Conservation (phyloP, 1,140 invertebrate species). For the Bombus huntii region DNA sequence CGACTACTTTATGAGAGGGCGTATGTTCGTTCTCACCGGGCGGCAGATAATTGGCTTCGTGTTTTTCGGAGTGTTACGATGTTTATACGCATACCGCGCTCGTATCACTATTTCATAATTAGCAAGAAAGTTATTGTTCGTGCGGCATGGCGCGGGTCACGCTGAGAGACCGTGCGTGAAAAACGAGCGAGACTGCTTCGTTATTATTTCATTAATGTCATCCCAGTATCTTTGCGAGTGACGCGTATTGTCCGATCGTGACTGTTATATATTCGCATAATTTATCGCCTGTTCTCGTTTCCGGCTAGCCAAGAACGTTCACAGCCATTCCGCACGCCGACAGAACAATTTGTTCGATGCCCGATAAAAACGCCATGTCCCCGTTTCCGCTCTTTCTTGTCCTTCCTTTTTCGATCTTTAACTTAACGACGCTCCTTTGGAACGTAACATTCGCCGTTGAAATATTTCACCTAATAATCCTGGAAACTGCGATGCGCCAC, state of each 20-base stretch:
- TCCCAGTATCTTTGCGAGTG: slow-evolving; percentile 25
- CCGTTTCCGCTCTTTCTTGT: background rate
- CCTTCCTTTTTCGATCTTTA: background rate
- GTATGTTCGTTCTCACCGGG: slow-evolving; percentile 65
- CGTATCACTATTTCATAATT: slow-evolving; percentile 75
- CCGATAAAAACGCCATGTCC: background rate
- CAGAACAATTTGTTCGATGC: slow-evolving; percentile 4
- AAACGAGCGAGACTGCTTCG: slow-evolving; percentile 56
- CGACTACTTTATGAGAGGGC: slow-evolving; percentile 65
- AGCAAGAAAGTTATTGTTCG: slow-evolving; percentile 69
- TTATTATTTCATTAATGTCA: slow-evolving; percentile 65
- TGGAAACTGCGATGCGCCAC: background rate
- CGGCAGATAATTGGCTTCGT: slow-evolving; percentile 68
- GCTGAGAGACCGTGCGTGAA: slow-evolving; percentile 50
- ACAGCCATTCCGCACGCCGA: background rate
- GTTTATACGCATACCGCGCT: slow-evolving; percentile 67
- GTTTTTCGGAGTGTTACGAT: slow-evolving; percentile 70
- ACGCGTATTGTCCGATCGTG: slow-evolving; percentile 34
- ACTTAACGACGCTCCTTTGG: background rate
- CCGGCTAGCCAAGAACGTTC: background rate
- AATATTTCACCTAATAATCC: background rate
- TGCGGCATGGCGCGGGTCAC: slow-evolving; percentile 41
- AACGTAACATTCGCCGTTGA: background rate
- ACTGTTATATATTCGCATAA: slow-evolving; percentile 27
- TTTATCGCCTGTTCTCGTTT: slow-evolving; percentile 33